Conservation (phyloP, 2,113 vertebrate species). For the Coptodon bakossiorum region DNA sequence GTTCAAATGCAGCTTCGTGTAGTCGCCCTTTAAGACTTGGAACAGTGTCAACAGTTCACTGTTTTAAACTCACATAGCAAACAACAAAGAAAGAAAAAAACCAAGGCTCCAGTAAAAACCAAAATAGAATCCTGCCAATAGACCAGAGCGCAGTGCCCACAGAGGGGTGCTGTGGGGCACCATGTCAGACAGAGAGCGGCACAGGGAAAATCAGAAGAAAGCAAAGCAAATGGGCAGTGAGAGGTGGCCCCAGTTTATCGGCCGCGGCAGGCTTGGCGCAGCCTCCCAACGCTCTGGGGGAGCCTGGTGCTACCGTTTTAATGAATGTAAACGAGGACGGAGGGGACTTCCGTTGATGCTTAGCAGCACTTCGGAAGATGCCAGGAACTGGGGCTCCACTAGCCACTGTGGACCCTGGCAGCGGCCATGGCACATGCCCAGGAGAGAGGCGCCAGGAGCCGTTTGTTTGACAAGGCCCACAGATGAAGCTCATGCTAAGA, state of each 20-base stretch:
- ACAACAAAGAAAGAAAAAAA: background rate
- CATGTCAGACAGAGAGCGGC: constrained; percentile 32
- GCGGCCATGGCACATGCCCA: constrained; percentile 51
- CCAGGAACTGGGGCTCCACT: constrained; percentile 54
- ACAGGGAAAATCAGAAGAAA: constrained; percentile 44
- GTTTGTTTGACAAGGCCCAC: constrained; percentile 67
- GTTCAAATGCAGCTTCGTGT: constrained; percentile 69
- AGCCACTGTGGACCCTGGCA: constrained; percentile 51
- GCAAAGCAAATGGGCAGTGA: constrained; percentile 57
- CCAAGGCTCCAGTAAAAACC: background rate
- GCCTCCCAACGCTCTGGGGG: constrained; percentile 49
- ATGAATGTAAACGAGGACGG: constrained; percentile 72
- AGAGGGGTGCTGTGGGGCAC: constrained; percentile 50
- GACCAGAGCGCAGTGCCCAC: constrained; percentile 36
- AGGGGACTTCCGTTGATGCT: constrained; percentile 55
- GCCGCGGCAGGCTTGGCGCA: constrained; percentile 60
- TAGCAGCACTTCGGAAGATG: constrained; percentile 43
- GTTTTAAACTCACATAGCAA: constrained; percentile 47
- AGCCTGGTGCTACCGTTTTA: constrained; percentile 58
- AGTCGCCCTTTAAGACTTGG: constrained; percentile 69
- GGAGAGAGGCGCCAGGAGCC: constrained; percentile 56
- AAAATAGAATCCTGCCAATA: constrained; percentile 48
- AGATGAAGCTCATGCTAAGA: constrained; percentile 68
- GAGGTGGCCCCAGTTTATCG: constrained; percentile 70
- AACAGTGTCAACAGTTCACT: constrained; percentile 70